Evolutionary conservation across 2,113 vertebrate genomes (phyloP).

Genomic region (Carlito syrichta): DNA sequence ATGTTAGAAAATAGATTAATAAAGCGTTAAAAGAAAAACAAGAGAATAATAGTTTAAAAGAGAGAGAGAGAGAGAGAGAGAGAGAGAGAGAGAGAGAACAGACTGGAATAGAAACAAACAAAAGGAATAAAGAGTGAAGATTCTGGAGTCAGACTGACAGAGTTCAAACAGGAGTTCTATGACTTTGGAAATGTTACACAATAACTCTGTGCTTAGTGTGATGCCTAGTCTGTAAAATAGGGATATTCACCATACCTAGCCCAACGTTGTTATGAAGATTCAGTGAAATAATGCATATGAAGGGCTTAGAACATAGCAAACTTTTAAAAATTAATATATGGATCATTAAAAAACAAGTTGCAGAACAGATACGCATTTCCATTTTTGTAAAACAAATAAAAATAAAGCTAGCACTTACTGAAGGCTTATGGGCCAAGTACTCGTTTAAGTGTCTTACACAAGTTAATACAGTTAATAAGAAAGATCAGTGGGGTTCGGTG

Average conservation of each 20-base stretch:
- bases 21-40: neutral
- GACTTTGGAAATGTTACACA: neutral
- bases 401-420: neutral
- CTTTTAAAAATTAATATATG: neutral
- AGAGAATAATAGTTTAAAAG: no score
- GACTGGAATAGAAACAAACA: neutral
- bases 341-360: constrained; percentile 7
- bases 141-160: neutral
- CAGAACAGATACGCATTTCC: neutral
- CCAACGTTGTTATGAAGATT: neutral
- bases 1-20: neutral
- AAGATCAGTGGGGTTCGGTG: no score
- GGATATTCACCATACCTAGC: no score
- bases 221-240: neutral
- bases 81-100: no score
- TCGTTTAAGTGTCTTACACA: neutral
- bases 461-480: neutral
- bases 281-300: neutral
- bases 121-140: neutral
- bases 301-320: neutral
- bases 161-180: neutral
- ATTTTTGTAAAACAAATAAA: neutral
- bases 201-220: neutral
- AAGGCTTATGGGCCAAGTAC: neutral
- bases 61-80: no score